Evolutionary conservation across 2,797 vertebrate species (phyloP).

Genomic region (Macropodus opercularis): DNA sequence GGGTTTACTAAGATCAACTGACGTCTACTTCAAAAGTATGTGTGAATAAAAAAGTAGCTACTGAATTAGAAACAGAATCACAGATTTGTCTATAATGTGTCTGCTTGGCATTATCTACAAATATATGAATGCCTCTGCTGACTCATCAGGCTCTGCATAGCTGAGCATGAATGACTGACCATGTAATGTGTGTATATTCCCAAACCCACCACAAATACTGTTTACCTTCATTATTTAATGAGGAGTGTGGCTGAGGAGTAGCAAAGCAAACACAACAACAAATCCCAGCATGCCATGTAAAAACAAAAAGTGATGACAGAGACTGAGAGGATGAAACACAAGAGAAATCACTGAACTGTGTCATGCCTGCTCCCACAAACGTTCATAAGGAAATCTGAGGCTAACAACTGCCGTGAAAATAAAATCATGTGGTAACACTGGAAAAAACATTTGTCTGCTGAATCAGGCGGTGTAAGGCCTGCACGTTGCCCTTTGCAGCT

Average conservation of each 20-base stretch:
- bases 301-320: conserved; percentile 51
- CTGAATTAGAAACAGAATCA: too few species aligned
- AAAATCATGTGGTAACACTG: conserved; percentile 4
- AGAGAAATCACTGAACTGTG: conserved; percentile 37
- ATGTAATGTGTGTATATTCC: conserved; percentile 55
- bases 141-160: conserved; percentile 41
- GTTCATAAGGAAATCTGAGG: conserved; percentile 32
- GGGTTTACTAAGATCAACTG: too few species aligned
- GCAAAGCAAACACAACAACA: conserved; percentile 61
- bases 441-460: conserved; percentile 12
- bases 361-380: conserved; percentile 41
- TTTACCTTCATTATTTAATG: conserved; percentile 65
- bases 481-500: conserved; percentile 14
- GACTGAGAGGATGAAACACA: conserved; percentile 10
- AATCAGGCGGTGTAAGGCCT: background rate
- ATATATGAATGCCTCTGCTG: too few species aligned
- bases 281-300: conserved; percentile 58
- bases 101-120: too few species aligned
- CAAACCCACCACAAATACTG: conserved; percentile 65
- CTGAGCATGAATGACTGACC: conserved; percentile 33
- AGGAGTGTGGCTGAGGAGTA: conserved; percentile 55
- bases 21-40: too few species aligned
- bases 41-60: too few species aligned
- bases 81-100: too few species aligned
- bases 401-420: conserved; percentile 25